phyloP scores from a whole-genome alignment of 2,888 invertebrate genomes.

The Dendrolimus pini region DNA sequence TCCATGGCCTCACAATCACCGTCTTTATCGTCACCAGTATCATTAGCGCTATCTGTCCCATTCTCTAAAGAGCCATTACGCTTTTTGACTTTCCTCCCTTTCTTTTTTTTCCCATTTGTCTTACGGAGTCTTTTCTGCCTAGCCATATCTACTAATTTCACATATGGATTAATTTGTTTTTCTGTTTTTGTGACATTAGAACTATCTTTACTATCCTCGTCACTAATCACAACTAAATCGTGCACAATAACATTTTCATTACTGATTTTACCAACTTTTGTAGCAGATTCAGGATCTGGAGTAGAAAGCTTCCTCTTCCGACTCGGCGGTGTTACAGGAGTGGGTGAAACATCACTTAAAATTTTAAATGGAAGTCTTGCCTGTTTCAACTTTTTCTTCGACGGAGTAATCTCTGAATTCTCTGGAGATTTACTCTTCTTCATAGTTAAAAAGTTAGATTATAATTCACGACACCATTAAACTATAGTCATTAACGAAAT shows the following conservation, averaged over 20 bases:
- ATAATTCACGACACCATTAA: slow-evolving; percentile 17
- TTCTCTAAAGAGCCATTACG: slow-evolving; percentile 20
- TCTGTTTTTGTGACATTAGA: slow-evolving; percentile 22
- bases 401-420: slow-evolving; percentile 53
- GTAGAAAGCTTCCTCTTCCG: slow-evolving; percentile 66
- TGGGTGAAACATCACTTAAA: slow-evolving; percentile 58
- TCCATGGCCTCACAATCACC: slow-evolving; percentile 37
- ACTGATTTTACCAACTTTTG: slow-evolving; percentile 56
- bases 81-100: slow-evolving; percentile 19
- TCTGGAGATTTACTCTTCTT: slow-evolving; percentile 56
- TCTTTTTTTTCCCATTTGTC: slow-evolving; percentile 40
- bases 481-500: slow-evolving; percentile 10
- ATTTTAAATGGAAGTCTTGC: slow-evolving; percentile 79
- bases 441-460: slow-evolving; percentile 33
- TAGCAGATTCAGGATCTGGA: slow-evolving; percentile 39
- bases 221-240: slow-evolving; percentile 51
- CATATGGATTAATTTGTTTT: slow-evolving; percentile 51
- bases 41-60: slow-evolving; percentile 9
- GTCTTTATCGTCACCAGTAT: slow-evolving; percentile 15
- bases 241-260: slow-evolving; percentile 51
- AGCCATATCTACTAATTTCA: slow-evolving; percentile 58
- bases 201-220: slow-evolving; percentile 49
- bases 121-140: slow-evolving; percentile 59
- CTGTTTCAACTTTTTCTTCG: slow-evolving; percentile 78
- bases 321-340: slow-evolving; percentile 35